These are phyloP conservation scores for Megalops atlanticus DNA, from an alignment of 2,113 vertebrate species.

Conservation along the genomic window DNA sequence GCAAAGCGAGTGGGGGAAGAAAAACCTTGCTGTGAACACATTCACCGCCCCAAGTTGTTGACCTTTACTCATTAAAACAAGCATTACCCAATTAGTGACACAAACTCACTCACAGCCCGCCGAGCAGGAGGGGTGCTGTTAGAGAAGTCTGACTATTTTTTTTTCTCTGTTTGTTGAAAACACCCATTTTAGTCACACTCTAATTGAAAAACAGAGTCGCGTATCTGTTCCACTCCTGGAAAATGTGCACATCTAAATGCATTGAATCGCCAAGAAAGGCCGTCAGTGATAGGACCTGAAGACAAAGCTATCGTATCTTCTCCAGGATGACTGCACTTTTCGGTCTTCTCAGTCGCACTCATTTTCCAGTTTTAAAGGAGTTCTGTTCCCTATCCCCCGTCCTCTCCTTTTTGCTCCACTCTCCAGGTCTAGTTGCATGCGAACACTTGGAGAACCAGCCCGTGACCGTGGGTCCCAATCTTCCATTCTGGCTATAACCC, in stretches of 20 bases:
- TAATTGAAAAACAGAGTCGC: not conserved
- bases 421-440: not conserved
- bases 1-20: not conserved
- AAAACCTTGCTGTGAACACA: constrained; percentile 20
- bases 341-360: not conserved
- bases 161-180: not conserved
- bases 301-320: too few species aligned
- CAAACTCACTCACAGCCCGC: not conserved
- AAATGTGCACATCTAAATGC: not conserved
- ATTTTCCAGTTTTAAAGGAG: constrained; percentile 13
- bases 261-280: not conserved
- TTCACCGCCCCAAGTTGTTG: constrained; percentile 4
- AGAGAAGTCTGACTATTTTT: not conserved
- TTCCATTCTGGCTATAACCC: constrained; percentile 26
- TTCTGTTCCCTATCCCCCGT: too few species aligned
- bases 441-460: not conserved
- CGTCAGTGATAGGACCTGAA: too few species aligned
- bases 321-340: not conserved
- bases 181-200: not conserved
- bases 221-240: not conserved
- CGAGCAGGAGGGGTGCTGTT: not conserved
- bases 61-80: constrained; percentile 36
- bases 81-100: constrained; percentile 16
- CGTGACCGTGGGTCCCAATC: not conserved
- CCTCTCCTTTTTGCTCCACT: not conserved